These are phyloP conservation scores for Tychaedon coryphoeus DNA, from an alignment of 2,113 vertebrate genomes.

Conservation along the genomic window DNA sequence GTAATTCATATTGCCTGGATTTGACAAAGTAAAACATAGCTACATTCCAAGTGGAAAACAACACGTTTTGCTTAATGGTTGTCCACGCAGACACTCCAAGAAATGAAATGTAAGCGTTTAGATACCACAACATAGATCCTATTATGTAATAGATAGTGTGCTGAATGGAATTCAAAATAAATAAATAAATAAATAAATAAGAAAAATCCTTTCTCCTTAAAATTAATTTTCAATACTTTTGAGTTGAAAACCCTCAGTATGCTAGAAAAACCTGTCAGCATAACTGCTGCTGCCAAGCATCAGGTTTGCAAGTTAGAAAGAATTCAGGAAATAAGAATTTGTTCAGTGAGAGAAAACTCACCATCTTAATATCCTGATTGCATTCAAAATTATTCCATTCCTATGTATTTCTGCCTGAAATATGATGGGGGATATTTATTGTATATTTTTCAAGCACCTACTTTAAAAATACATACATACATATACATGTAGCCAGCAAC, in stretches of 20 bases:
- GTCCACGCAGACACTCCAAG: neutral
- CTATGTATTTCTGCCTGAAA: neutral
- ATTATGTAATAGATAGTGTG: neutral
- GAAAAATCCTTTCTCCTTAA: neutral
- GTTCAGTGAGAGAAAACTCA: neutral
- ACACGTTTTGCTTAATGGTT: neutral
- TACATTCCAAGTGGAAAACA: slow-evolving; percentile 1
- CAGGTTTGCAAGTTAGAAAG: neutral
- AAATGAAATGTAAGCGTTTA: neutral
- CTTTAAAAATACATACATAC: neutral
- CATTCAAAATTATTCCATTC: neutral
- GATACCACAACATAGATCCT: neutral
- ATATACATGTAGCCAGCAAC: neutral
- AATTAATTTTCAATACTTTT: neutral
- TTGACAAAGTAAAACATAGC: neutral
- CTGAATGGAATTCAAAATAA: neutral
- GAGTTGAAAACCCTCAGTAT: neutral
- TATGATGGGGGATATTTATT: neutral
- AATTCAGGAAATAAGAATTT: neutral
- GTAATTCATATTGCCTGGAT: neutral
- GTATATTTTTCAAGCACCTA: neutral
- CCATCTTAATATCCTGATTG: neutral
- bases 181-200: neutral
- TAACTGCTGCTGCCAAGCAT: neutral
- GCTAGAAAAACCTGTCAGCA: neutral